A percentile compares a stretch with the other conserved stretches of the same genome.
Conservation (phyloP, 2,888 invertebrate species). For the Lepeophtheirus nordmannii region DNA sequence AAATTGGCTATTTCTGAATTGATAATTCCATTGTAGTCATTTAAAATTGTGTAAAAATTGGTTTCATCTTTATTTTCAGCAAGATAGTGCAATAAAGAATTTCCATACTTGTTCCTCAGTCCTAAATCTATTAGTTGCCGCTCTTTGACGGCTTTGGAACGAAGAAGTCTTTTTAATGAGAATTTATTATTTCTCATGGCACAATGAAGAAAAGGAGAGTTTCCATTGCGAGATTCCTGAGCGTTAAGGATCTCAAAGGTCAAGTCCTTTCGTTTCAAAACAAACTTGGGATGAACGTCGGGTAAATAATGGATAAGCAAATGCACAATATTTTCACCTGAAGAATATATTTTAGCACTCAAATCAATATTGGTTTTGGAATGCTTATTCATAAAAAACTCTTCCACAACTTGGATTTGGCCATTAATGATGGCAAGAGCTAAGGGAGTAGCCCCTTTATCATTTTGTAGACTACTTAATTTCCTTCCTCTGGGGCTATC, state of each 20-base stretch:
- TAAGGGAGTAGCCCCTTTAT: slow-evolving; percentile 14
- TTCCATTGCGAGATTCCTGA: background rate
- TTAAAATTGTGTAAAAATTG: slow-evolving; percentile 6
- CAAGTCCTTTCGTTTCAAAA: slow-evolving; percentile 22
- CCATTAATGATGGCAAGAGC: slow-evolving; percentile 14
- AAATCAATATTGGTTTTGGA: slow-evolving; percentile 14
- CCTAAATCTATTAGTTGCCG: slow-evolving; percentile 3
- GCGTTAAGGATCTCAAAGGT: slow-evolving; percentile 15
- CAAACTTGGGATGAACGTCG: slow-evolving; percentile 14
- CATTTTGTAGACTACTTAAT: background rate
- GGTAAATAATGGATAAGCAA: slow-evolving; percentile 21
- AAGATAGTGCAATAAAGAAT: slow-evolving; percentile 10
- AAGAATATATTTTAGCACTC: background rate
- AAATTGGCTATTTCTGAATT: slow-evolving; percentile 17
- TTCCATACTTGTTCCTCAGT: slow-evolving; percentile 2
- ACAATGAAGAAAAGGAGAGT: slow-evolving; percentile 8
- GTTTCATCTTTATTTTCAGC: slow-evolving; percentile 9
- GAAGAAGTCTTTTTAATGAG: background rate
- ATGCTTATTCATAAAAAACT: slow-evolving; percentile 21
- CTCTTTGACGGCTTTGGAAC: slow-evolving; percentile 7
- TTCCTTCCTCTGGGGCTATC: slow-evolving; percentile 10
- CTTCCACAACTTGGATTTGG: slow-evolving; percentile 13
- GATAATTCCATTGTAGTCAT: slow-evolving; percentile 2
- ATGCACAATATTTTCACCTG: slow-evolving; percentile 20
- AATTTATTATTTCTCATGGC: background rate